These are phyloP conservation scores for Muschampia plurimacula DNA, from an alignment of 2,888 invertebrate genomes.

Conservation along the genomic window DNA sequence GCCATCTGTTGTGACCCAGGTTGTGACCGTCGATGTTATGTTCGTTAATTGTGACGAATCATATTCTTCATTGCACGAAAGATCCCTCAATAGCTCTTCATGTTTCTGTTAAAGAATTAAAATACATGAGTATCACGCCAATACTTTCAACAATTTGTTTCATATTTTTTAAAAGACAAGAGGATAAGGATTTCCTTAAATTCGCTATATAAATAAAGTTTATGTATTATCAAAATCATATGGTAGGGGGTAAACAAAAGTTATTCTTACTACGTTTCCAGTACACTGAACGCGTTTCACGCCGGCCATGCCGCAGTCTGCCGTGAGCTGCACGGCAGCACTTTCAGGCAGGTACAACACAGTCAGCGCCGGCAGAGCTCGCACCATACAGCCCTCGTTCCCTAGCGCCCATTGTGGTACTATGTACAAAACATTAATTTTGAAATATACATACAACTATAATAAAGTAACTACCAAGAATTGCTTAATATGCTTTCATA, in stretches of 20 bases:
- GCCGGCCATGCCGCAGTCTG: conserved; percentile 91
- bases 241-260: background rate
- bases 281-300: conserved; percentile 90
- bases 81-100: conserved; percentile 85
- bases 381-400: conserved; percentile 89
- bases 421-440: conserved; percentile 54
- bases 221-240: no score
- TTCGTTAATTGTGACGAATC: conserved; percentile 63
- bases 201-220: no score
- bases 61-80: conserved; percentile 85
- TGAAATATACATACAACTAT: background rate
- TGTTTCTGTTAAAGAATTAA: conserved; percentile 80
- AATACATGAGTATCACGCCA: background rate
- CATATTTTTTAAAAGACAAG: background rate
- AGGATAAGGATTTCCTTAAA: background rate
- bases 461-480: background rate
- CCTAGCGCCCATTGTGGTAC: conserved; percentile 91
- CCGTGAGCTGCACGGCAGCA: conserved; percentile 90
- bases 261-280: conserved; percentile 88
- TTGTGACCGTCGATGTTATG: conserved; percentile 54
- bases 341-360: conserved; percentile 91
- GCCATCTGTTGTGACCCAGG: conserved; percentile 56
- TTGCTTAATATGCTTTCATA: no score
- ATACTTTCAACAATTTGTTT: background rate
- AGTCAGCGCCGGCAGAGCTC: conserved; percentile 90